Base-by-base conservation (phyloP, 2,113 vertebrate genomes). In the Tricholaema leucomelas region DNA sequence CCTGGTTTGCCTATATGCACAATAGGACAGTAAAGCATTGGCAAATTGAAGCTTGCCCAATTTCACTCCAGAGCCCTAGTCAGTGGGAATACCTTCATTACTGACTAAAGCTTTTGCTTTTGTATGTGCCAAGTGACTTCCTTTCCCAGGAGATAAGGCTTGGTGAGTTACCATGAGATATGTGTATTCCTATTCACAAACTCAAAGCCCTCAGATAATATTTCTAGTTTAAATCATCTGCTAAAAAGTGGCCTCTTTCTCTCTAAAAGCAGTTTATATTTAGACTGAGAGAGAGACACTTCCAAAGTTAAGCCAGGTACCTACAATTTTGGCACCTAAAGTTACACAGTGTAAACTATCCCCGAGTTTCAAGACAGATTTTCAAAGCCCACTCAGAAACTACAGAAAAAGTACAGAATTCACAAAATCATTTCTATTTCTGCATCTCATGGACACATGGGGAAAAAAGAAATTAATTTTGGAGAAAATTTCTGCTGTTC, bases 31-130 rank as follows among this genome's bases (percentile, higher is more conserved):
- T 44, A 67, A 86, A 20, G 2, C 33, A 44, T 58, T 0, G 0
- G 4, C 27, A 12, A 0, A 0, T 4, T 44, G 20, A 78, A 65
- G 24, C 10, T 54, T 2, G 0, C 11, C 35, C 31, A 38, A 10
- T 73, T 81, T 87, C 55, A 28, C 7, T 58, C 10, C 61, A 64
- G 38, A 92, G 33, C 9, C 24, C 9, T n/a, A 17, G 17, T 9
- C 2, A 2, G 27, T 7, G 50, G 10, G 24, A 66, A 28, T 33
- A 65, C 8, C 23, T 30, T 31, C 40, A 25, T 1, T 59, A 24
- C 17, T 83, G 56, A 28, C 25, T 48, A 27, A 15, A 23, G 59
- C 8, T 27, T 80, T 70, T 42, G 30, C 13, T 61, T 69, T 72
- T 24, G 2, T 17, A 23, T 8, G 2, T 16, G 27, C 30, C 30